These are phyloP conservation scores for Aplidium turbinatum DNA, from an alignment of 23 tunicate genomes.

Conservation along the genomic window DNA sequence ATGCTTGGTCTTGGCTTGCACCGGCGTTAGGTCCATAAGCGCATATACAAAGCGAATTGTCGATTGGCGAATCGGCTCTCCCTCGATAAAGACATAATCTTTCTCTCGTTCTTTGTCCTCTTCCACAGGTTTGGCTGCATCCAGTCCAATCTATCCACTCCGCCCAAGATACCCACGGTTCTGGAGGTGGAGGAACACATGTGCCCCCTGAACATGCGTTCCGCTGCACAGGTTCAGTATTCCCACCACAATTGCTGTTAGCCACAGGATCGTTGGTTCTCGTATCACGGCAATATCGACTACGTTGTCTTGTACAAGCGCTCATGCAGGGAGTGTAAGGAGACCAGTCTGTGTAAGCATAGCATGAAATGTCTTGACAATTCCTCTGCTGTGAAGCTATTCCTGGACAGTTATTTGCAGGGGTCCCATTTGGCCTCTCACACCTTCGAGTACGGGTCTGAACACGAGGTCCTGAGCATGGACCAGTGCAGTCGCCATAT, in stretches of 20 bases:
- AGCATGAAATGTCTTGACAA: conserved; percentile 11
- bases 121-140: conserved; percentile 15
- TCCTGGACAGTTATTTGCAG: conserved; percentile 1
- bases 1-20: not conserved
- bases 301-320: conserved; percentile 7
- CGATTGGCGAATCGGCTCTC: not conserved
- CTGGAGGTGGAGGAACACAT: not conserved
- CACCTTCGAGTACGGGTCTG: too few species aligned
- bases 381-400: not conserved
- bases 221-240: not conserved
- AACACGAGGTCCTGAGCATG: not conserved
- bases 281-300: conserved; percentile 14
- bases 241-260: not conserved
- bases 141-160: not conserved
- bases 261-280: not conserved
- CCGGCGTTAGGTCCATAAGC: conserved; percentile 9
- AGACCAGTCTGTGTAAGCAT: not conserved
- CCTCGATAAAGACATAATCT: conserved; percentile 29
- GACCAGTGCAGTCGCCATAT: not conserved
- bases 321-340: not conserved
- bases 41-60: conserved; percentile 3
- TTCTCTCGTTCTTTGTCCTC: conserved; percentile 8
- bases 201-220: conserved; percentile 10
- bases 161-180: conserved; percentile 30
- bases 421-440: too few species aligned